Evolutionary conservation across 2,113 vertebrate species (phyloP).

Genomic region (Leptosomus discolor): DNA sequence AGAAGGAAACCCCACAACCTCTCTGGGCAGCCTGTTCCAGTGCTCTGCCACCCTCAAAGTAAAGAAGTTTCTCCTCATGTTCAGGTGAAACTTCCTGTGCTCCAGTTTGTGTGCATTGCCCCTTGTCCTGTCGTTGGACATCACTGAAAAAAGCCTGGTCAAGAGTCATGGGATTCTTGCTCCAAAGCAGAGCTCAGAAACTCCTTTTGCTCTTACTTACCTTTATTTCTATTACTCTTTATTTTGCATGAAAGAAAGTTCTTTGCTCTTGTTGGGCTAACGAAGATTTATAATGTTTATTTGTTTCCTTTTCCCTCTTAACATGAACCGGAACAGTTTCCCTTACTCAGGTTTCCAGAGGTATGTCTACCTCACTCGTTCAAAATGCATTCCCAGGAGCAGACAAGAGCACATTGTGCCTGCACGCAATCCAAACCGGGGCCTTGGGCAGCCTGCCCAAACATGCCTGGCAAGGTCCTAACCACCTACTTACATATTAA

Average conservation of each 20-base stretch:
- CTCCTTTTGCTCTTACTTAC: background rate
- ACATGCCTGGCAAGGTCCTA: background rate
- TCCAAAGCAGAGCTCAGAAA: background rate
- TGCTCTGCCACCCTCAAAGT: too few relatives aligned
- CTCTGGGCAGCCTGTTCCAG: too few relatives aligned
- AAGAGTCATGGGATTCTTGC: background rate
- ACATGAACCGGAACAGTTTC: constrained; percentile 56
- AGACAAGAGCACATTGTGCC: constrained; percentile 55
- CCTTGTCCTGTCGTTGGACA: too few relatives aligned
- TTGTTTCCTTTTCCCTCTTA: constrained; percentile 49
- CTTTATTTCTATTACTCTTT: background rate
- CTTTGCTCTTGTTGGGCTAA: background rate
- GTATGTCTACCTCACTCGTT: constrained; percentile 11
- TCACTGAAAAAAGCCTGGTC: too few relatives aligned
- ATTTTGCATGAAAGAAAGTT: background rate
- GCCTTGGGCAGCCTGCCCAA: constrained; percentile 41
- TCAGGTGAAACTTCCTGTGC: too few relatives aligned
- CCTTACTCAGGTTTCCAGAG: constrained; percentile 31
- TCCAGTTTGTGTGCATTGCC: too few relatives aligned
- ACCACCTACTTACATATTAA: constrained; percentile 46
- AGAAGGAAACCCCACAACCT: too few relatives aligned
- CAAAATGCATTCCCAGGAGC: constrained; percentile 13
- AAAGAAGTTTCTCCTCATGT: too few relatives aligned
- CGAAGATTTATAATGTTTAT: constrained; percentile 23
- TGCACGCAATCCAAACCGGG: background rate